Evolutionary conservation across 37 sponge, comb jelly and placozoan species (phyloP), one percentile per base, ranked within the genome.

Genomic region (Ephydatia muelleri): DNA sequence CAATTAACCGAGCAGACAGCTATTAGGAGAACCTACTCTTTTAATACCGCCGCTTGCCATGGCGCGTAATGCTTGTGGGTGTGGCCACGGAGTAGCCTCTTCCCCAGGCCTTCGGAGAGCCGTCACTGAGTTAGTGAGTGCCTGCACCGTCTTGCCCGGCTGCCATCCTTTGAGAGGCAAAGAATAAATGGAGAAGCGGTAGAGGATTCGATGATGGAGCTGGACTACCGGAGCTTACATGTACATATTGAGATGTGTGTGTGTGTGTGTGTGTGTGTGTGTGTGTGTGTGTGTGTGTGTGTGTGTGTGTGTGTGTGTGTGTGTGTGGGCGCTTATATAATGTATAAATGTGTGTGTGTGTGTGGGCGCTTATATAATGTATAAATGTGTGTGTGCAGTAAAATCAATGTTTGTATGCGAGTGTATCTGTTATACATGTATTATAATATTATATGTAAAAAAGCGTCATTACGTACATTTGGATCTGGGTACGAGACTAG

Each of bases 31-130:
- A 38, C 78, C 5, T 84, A 86, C 91, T 86, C 78, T 91, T 68
- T 91, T 91, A 9, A 91, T 68, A 26, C 47, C 86, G 21, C 86
- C 86, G 75, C 82, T 81, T 37, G 90, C 90, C 90, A 89, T 89
- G 39, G 14, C 43, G 43, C 43, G 43, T n/a, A 43, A 43, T 43
- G 43, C 43, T 43, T 9, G 43, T 43, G 43, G 43, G 43, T 43
- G 43, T 43, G 43, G 43, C 43, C 43, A 43, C 3, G 6, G 43
- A 16, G 33, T 72, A 19, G 30, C 72, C 30, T 72, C 72, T 26
- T 26, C 33, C 33, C 33, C 72, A 34, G 29, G 26, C 33, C 16
- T 72, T 28, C 33, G 30, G 26, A 16, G 33, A 30, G 30, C 5
- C 11, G 28, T 8, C 5, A 3, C 5, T 26, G 28, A 68, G 5